These are phyloP conservation scores for Belgica antarctica DNA, from an alignment of 2,888 invertebrate species.

Conservation along the genomic window DNA sequence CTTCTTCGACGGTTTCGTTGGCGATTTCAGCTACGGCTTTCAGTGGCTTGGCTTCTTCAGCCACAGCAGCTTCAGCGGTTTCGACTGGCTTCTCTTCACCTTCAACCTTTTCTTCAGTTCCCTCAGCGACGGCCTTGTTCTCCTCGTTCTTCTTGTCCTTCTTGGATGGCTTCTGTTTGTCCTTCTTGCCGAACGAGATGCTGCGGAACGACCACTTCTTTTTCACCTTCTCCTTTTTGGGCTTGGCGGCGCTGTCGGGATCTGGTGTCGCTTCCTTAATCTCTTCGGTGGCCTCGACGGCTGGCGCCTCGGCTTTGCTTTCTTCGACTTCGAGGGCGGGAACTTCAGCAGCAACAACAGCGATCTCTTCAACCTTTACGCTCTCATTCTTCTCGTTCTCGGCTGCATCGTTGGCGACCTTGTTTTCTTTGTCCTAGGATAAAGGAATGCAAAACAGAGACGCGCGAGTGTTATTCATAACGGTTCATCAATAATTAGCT, in stretches of 20 bases:
- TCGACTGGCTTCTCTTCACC: slow-evolving; percentile 63
- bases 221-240: slow-evolving; percentile 72
- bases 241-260: slow-evolving; percentile 59
- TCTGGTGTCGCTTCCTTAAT: slow-evolving; percentile 53
- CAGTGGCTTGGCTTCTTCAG: slow-evolving; percentile 38
- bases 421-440: slow-evolving; percentile 64
- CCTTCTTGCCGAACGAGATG: slow-evolving; percentile 83
- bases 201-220: slow-evolving; percentile 88
- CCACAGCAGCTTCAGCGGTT: slow-evolving; percentile 36
- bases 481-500: slow-evolving; percentile 16
- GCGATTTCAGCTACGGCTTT: slow-evolving; percentile 48
- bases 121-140: slow-evolving; percentile 53
- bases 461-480: slow-evolving; percentile 33
- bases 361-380: slow-evolving; percentile 42
- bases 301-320: slow-evolving; percentile 50
- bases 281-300: slow-evolving; percentile 50
- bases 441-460: slow-evolving; percentile 46
- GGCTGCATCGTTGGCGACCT: slow-evolving; percentile 59
- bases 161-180: slow-evolving; percentile 79
- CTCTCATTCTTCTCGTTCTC: slow-evolving; percentile 68
- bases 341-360: slow-evolving; percentile 44
- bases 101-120: slow-evolving; percentile 59
- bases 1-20: slow-evolving; percentile 48
- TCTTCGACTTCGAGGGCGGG: slow-evolving; percentile 57
- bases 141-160: slow-evolving; percentile 59